Percentiles rank a stretch among this genome's conserved stretches.
These are phyloP conservation scores for Machimus rusticus DNA, from an alignment of 2,888 invertebrate genomes.

Conservation along the genomic window DNA sequence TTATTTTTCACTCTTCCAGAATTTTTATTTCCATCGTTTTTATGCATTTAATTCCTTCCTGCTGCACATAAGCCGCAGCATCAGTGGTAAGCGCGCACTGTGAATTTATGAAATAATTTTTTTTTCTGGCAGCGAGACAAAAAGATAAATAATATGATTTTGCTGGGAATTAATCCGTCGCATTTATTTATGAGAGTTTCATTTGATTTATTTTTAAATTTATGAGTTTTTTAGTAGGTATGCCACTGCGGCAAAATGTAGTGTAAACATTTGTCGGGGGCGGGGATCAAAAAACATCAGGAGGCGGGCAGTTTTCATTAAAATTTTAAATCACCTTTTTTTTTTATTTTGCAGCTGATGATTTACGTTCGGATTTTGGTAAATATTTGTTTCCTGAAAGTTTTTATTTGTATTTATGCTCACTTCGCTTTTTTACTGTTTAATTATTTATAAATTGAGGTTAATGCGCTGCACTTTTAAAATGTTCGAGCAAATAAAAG, in stretches of 20 bases:
- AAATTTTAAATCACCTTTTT: neutral
- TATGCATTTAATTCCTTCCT: neutral
- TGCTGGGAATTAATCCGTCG: constrained; percentile 3
- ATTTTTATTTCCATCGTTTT: neutral
- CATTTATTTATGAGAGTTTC: constrained; percentile 21
- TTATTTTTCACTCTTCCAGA: neutral
- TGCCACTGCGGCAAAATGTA: neutral
- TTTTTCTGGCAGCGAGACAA: neutral
- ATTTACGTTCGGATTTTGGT: neutral
- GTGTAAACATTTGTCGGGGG: neutral
- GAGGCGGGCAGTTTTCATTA: neutral
- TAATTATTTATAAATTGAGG: neutral
- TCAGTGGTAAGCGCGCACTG: neutral
- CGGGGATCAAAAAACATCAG: neutral
- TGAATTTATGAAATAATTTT: neutral
- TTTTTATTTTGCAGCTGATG: neutral
- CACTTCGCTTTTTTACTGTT: neutral
- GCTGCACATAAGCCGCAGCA: neutral
- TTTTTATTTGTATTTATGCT: neutral
- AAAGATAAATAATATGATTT: constrained; percentile 19
- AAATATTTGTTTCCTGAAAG: neutral
- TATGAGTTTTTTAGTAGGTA: neutral
- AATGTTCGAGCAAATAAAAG: neutral
- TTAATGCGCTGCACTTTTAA: neutral
- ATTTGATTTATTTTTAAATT: constrained; percentile 25